phyloP scores from a whole-genome alignment of 2,888 invertebrate genomes.

The Isoperla grammatica region DNA sequence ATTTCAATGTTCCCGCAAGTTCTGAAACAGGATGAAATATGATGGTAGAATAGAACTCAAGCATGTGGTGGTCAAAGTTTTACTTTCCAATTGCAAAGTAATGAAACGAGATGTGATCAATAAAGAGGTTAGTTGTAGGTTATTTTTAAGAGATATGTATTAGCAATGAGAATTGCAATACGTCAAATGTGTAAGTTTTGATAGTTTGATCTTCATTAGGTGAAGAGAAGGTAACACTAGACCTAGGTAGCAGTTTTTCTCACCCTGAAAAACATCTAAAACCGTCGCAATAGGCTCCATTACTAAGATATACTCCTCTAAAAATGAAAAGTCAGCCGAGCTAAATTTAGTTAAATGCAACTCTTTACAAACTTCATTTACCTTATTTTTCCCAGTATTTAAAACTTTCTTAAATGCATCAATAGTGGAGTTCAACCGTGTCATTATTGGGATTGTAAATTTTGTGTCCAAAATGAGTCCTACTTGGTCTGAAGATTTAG shows the following conservation, averaged over 20 bases:
- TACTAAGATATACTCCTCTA: slow-evolving; percentile 22
- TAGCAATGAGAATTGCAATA: no score
- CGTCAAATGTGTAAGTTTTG: slow-evolving; percentile 14
- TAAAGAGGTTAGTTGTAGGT: no score
- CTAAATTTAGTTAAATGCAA: slow-evolving; percentile 21
- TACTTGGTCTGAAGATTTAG: slow-evolving; percentile 21
- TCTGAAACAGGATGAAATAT: no score
- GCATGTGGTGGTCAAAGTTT: no score
- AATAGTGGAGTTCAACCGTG: slow-evolving; percentile 23
- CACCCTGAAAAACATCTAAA: slow-evolving; percentile 23
- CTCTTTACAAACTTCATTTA: slow-evolving; percentile 21
- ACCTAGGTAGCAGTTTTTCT: slow-evolving; percentile 24
- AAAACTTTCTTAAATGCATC: slow-evolving; percentile 22
- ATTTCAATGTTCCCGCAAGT: no score
- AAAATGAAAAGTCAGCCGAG: slow-evolving; percentile 17
- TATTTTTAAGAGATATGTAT: no score
- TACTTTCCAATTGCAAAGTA: no score
- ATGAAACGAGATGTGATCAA: no score
- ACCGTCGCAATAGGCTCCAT: slow-evolving; percentile 20
- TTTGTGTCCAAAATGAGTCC: slow-evolving; percentile 17
- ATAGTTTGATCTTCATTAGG: slow-evolving; percentile 17
- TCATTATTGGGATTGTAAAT: slow-evolving; percentile 20
- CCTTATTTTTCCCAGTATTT: not conserved
- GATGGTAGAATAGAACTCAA: no score
- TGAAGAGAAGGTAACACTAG: slow-evolving; percentile 20